Evolutionary conservation across 2,113 vertebrate genomes (phyloP).

Genomic region (Neodontobutis hainanensis): DNA sequence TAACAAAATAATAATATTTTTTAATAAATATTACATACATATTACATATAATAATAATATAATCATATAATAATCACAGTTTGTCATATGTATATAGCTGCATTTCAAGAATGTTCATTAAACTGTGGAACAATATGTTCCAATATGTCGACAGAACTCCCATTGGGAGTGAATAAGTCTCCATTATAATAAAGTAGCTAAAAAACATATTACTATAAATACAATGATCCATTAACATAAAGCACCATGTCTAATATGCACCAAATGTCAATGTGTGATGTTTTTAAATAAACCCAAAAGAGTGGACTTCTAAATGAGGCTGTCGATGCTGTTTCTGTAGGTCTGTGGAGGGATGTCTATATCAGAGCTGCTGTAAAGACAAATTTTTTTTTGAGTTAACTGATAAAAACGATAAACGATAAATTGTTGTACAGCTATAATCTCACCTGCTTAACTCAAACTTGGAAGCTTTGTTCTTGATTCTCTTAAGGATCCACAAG

Average conservation of each 20-base stretch:
- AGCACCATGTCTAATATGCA: not conserved
- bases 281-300: not conserved
- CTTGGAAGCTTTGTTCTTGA: conserved; percentile 58
- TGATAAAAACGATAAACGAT: not conserved
- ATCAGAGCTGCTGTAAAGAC: conserved; percentile 63
- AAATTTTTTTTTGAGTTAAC: not conserved
- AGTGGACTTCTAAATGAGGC: conserved; percentile 66
- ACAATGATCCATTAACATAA: not conserved
- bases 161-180: conserved; percentile 55
- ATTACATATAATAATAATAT: no score
- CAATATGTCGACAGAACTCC: conserved; percentile 47
- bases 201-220: not conserved
- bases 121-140: conserved; percentile 70
- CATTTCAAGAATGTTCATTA: conserved; percentile 15
- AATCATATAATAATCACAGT: not conserved
- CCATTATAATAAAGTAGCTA: not conserved
- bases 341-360: conserved; percentile 56
- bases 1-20: not conserved
- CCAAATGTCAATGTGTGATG: not conserved
- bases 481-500: conserved; percentile 62
- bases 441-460: conserved; percentile 76
- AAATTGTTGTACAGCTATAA: not conserved
- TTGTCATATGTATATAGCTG: not conserved
- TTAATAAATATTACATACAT: conserved; percentile 63
- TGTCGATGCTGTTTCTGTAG: conserved; percentile 76